These are phyloP conservation scores for Trigoniulus corallinus DNA, from an alignment of 1,140 invertebrate genomes.

Conservation along the genomic window DNA sequence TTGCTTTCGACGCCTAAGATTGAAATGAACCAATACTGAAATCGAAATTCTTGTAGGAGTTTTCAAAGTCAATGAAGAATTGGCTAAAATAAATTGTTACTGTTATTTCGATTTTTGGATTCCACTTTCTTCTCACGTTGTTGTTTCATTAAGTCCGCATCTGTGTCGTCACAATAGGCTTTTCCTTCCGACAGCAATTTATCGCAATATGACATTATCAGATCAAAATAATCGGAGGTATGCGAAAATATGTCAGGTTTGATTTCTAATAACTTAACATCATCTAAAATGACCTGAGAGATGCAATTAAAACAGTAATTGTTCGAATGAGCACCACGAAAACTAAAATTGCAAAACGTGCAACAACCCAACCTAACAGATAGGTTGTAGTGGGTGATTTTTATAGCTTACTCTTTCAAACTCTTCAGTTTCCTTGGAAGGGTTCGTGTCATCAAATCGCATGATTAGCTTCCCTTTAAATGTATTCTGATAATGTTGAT, in stretches of 20 bases:
- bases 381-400: not conserved
- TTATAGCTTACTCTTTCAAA: slow-evolving; percentile 85
- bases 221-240: slow-evolving; percentile 93
- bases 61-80: slow-evolving; percentile 19
- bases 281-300: slow-evolving; percentile 77
- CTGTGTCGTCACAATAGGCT: slow-evolving; percentile 94
- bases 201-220: slow-evolving; percentile 75
- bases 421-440: slow-evolving; percentile 95
- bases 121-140: slow-evolving; percentile 79
- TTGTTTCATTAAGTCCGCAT: slow-evolving; percentile 81
- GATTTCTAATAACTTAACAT: slow-evolving; percentile 77
- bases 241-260: slow-evolving; percentile 86
- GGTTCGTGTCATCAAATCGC: slow-evolving; percentile 99
- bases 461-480: slow-evolving; percentile 94
- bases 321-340: not conserved
- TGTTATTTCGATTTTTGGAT: slow-evolving; percentile 68
- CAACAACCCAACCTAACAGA: slow-evolving; percentile 2
- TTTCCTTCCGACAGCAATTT: slow-evolving; percentile 69
- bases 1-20: slow-evolving; percentile 64
- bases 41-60: too few species aligned
- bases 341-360: slow-evolving; percentile 1
- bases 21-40: too few species aligned
- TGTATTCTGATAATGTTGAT: slow-evolving; percentile 88
- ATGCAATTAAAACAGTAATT: not conserved
- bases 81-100: slow-evolving; percentile 32